Conservation (phyloP, 2,113 vertebrate genomes). For the Melospiza georgiana region DNA sequence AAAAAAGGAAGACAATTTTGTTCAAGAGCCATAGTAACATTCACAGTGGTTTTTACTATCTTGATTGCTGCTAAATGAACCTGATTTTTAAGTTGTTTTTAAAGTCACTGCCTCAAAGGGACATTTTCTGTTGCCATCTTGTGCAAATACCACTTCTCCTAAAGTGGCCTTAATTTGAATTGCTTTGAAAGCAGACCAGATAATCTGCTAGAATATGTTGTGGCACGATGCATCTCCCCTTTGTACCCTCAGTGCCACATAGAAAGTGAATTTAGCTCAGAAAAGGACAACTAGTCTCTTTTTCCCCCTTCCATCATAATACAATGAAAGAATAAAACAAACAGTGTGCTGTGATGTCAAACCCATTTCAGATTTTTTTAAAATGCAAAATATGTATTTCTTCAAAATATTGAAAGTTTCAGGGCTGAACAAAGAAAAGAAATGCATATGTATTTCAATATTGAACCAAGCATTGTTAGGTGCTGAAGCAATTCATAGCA, state of each 20-base stretch:
- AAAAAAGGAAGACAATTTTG: conserved; percentile 10
- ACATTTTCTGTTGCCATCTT: conserved; percentile 39
- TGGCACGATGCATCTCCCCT: not conserved
- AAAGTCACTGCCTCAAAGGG: conserved; percentile 53
- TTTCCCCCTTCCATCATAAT: not conserved
- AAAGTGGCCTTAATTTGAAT: conserved; percentile 63
- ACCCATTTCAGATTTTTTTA: not conserved
- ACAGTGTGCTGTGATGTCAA: not conserved
- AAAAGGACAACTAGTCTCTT: conserved; percentile 40
- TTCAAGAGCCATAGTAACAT: not conserved
- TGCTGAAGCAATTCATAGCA: conserved; percentile 61
- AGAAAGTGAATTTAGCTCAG: conserved; percentile 61
- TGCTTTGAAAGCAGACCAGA: conserved; percentile 44
- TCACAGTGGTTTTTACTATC: conserved; percentile 1
- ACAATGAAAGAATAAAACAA: conserved; percentile 45
- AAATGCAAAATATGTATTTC: conserved; percentile 31
- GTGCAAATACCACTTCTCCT: conserved; percentile 43
- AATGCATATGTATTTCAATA: conserved; percentile 67
- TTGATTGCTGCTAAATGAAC: conserved; percentile 26
- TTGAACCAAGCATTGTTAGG: conserved; percentile 60
- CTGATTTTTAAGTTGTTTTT: conserved; percentile 50
- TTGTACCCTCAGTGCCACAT: conserved; percentile 32
- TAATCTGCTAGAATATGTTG: conserved; percentile 17
- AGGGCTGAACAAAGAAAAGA: conserved; percentile 30
- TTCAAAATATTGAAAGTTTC: conserved; percentile 36